Base-by-base conservation (phyloP, 2,888 invertebrate genomes). In the Tetropium fuscum region DNA sequence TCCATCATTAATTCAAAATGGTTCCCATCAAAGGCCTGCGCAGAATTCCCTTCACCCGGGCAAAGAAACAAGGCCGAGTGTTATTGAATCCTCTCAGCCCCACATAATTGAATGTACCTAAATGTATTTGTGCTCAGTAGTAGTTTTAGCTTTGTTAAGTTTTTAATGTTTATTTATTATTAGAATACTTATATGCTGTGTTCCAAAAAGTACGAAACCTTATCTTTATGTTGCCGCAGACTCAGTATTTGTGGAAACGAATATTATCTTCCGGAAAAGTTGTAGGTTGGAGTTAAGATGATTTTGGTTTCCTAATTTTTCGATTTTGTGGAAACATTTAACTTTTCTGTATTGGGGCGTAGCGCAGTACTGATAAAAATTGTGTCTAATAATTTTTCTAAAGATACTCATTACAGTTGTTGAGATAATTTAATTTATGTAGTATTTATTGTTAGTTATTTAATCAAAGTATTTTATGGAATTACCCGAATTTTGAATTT, bases 101-200 rank as follows among this genome's bases (percentile, higher is more conserved):
- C 93, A 94, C 85, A 93, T 94, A 79, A 94, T 94, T 77, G 94
- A 94, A 86, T 94, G 94, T 86, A 94, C 94, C 85, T 94, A 93
- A 88, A 83, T 72, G 71, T 73, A 66, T 71, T 70, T 66, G 67
- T 71, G 74, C 72, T 74, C 72, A 74, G 43, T 63, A 63, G 45
- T 64, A 64, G 59, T 44, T 63, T 44, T 64, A 71, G 65, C 66
- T 68, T 77, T 80, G 80, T 80, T 80, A 80, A 79, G 79, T 80
- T 80, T 80, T 78, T 76, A 77, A 79, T 76, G 73, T 80, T 80
- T 80, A 80, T 80, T 80, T 80, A 78, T 78, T 76, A 47, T 53
- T 64, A 61, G 38, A 57, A 64, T 66, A 61, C 64, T 67, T 62
- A 62, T 63, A 63, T 60, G 63, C 68, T 65, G 60, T 64, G 65